Conservation (phyloP, 2,113 vertebrate genomes). For the Xenotilapia leptura region DNA sequence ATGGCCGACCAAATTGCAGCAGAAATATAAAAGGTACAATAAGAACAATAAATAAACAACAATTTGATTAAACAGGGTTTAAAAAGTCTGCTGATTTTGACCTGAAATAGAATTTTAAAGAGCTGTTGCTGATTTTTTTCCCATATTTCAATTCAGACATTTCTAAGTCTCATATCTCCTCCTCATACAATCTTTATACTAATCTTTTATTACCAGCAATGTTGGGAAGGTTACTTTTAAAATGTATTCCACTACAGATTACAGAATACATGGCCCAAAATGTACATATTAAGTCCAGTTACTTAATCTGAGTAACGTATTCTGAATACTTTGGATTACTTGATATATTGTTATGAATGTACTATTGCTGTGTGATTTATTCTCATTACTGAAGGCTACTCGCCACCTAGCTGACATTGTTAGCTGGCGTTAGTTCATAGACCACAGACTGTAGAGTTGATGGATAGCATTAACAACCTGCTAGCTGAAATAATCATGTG, state of each 20-base stretch:
- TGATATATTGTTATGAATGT: neutral
- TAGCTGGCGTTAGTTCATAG: neutral
- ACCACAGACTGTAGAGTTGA: neutral
- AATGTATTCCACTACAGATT: neutral
- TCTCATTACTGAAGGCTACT: neutral
- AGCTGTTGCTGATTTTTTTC: neutral
- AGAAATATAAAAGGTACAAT: neutral
- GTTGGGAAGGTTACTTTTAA: neutral
- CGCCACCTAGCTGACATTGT: neutral
- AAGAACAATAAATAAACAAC: neutral
- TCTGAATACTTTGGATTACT: neutral
- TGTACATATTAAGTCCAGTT: accelerated
- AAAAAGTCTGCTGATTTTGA: neutral
- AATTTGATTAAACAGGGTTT: neutral
- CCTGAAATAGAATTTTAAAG: neutral
- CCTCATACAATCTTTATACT: neutral
- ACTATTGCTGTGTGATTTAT: neutral
- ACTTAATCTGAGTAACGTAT: neutral
- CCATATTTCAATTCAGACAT: neutral
- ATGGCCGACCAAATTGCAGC: neutral
- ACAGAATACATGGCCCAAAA: neutral
- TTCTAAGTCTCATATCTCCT: neutral
- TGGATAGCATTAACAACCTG: neutral
- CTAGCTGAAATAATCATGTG: neutral
- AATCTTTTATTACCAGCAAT: neutral